Evolutionary conservation across 2,797 vertebrate species (phyloP).

Genomic region (Rhyacichthys aspro): DNA sequence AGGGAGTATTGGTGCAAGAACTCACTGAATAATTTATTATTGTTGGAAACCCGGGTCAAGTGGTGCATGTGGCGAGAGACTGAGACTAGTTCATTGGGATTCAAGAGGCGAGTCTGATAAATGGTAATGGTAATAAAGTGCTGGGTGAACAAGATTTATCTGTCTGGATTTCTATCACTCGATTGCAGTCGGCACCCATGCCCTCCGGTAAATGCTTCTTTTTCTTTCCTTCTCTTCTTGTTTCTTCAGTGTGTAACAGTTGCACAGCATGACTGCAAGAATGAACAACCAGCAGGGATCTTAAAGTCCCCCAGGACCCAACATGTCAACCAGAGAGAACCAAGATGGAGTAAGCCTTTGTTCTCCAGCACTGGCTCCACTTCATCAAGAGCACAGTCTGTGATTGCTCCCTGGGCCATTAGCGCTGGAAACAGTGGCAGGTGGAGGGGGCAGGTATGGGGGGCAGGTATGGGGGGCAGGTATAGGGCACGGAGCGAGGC

Average conservation of each 20-base stretch:
- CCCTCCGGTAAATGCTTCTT: constrained; percentile 31
- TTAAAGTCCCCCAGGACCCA: constrained; percentile 50
- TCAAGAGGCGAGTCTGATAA: constrained; percentile 23
- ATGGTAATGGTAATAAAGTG: constrained; percentile 24
- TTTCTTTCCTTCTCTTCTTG: constrained; percentile 17
- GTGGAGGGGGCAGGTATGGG: too few relatives aligned
- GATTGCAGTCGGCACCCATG: constrained; percentile 14
- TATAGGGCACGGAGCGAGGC: constrained; percentile 28
- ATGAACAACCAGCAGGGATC: constrained; percentile 55
- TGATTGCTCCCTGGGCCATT: constrained; percentile 46
- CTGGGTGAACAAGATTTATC: constrained; percentile 38
- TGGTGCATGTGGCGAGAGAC: constrained; percentile 3
- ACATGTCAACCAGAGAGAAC: constrained; percentile 63
- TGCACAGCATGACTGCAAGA: constrained; percentile 38
- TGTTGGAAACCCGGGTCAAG: constrained; percentile 1
- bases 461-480: too few relatives aligned
- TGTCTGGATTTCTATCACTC: constrained; percentile 39
- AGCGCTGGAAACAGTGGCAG: constrained; percentile 28
- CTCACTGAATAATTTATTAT: not conserved
- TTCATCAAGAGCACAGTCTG: constrained; percentile 58
- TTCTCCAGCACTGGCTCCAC: constrained; percentile 60
- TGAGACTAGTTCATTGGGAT: constrained; percentile 16
- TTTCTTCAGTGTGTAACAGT: constrained; percentile 28
- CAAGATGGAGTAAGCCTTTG: constrained; percentile 71
- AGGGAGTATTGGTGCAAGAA: too few relatives aligned